Base-by-base conservation (phyloP, 2,113 vertebrate genomes). In the Phocoena sinus region DNA sequence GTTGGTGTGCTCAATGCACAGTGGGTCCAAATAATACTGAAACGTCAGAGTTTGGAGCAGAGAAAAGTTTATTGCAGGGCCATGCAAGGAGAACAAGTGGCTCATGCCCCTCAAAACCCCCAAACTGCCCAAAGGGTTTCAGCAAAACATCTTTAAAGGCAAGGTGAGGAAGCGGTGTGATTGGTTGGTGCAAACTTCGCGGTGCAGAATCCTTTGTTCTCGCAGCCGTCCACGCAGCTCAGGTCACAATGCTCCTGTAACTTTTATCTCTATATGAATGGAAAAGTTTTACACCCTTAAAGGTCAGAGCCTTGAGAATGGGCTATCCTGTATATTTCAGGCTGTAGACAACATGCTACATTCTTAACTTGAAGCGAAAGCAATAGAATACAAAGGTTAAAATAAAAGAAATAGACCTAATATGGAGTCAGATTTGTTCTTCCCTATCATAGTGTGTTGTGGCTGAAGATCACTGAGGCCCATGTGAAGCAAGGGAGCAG, bases 401-500 rank as follows among this genome's bases (percentile, higher is more conserved):
- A 58, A 21, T 8, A 21, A 21, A 58, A 58, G 56, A 58, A 8
- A 7, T 21, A 58, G 56, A 58, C 56, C 0, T 79, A 36, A n/a
- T 23, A 56, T 23, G 50, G 20, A 11, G 21, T 79, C 50, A 25
- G 33, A 56, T 14, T 33, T 36, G 33, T 56, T 56, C 47, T n/a
- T 79, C 31, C 6, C 31, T n/a, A 20, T 79, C 25, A 56, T 14
- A 26, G 7, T 1, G 13, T 50, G 0, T 18, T 28, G 8, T 21
- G 25, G 56, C 11, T 67, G 60, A 91, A 73, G 71, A 73, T 4
- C 9, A 36, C 6, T 31, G n/a, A 36, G 1, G 2, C 31, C 56
- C 0, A 0, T 18, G 1, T 26, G 20, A 91, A 47, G 38, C 3
- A 36, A 41, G 6, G 26, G 38, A 20, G 15, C 36, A 20, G 9